Base-by-base conservation (phyloP, 1,140 invertebrate genomes). In the Zophobas morio region DNA sequence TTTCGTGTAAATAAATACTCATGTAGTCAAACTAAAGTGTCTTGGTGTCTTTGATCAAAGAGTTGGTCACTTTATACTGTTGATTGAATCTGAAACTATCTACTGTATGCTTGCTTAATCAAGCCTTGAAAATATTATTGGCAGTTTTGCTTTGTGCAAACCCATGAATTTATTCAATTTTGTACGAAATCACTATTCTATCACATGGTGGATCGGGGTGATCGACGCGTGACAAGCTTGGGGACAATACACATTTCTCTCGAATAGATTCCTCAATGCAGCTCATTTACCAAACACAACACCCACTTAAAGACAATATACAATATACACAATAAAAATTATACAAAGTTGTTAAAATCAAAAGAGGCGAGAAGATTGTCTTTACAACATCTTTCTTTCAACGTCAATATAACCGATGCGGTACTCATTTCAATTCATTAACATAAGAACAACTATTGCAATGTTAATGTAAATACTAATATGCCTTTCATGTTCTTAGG, bases 391-490 rank as follows among this genome's bases (percentile, higher is more conserved):
- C 20, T 63, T 63, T 40, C 32, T 40, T 63, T 63, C 35, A 4
- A 35, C 3, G 35, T 51, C 42, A 46, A 46, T n/a, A 20, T 51
- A 20, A 20, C 6, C n/a, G n/a, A 39, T 37, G 36, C 57, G 60
- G 42, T 42, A 34, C 39, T 66, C 49, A 42, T 37, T 66, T 66
- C 54, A 35, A 57, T 8, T 20, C 49, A 51, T 51, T 51, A 51
- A 57, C 3, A 57, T 35, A 57, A 53, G 3, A 66, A 42, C 5
- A 66, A 66, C 39, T 63, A 63, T 53, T 53, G 71, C 71, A 73
- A 73, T 73, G 71, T 73, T 73, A 37, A 54, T 73, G 71, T 73
- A 73, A 73, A 73, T 73, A 73, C 47, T 53, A 56, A 73, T 72
- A 53, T 54, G 71, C 71, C 71, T 73, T 73, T 73, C 49, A 73